Conservation (phyloP, 2,888 invertebrate species). For the Nezara viridula region DNA sequence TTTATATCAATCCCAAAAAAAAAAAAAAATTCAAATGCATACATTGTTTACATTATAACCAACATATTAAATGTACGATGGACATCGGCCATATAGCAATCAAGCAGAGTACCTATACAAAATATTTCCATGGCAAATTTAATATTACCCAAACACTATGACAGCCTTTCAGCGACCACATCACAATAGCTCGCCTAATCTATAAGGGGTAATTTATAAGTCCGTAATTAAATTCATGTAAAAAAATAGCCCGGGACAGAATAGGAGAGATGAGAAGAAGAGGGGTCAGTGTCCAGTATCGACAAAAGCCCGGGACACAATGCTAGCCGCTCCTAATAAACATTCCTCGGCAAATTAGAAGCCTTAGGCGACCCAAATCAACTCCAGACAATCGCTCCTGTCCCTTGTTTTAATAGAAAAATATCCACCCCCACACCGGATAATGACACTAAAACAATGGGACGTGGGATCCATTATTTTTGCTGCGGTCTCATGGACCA, state of each 20-base stretch:
- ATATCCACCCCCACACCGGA: constrained; percentile 30
- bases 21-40: too few species aligned
- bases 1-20: too few species aligned
- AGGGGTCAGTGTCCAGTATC: constrained; percentile 52
- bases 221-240: constrained; percentile 38
- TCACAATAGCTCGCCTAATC: neutral
- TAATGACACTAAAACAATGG: constrained; percentile 22
- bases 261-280: neutral
- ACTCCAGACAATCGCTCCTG: constrained; percentile 12
- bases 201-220: constrained; percentile 44
- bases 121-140: constrained; percentile 15
- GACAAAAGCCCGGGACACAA: constrained; percentile 38
- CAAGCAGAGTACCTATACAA: neutral
- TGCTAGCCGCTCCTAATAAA: constrained; percentile 37
- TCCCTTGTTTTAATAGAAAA: constrained; percentile 52
- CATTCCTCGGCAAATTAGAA: constrained; percentile 54
- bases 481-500: neutral
- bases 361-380: constrained; percentile 50
- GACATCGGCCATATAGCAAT: neutral
- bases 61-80: neutral
- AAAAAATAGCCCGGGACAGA: constrained; percentile 27
- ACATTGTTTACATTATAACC: neutral
- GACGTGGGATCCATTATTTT: constrained; percentile 11
- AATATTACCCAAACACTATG: neutral
- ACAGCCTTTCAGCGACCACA: neutral